Base-by-base conservation (phyloP, 2,113 vertebrate species). In the Dryoscopus gambensis region DNA sequence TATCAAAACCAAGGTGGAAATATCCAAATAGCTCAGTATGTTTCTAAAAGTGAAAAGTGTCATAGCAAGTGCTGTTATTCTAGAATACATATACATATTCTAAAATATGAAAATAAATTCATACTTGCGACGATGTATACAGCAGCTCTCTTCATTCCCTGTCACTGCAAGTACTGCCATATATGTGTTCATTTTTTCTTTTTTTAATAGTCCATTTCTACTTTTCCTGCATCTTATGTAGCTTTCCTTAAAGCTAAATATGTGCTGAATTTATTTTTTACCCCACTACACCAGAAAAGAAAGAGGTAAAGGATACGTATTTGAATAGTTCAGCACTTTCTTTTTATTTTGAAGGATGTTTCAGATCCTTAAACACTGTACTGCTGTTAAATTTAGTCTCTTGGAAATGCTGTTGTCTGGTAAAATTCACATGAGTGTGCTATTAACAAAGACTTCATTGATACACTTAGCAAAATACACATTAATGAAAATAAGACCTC, bases 401-500 rank as follows among this genome's bases (percentile, higher is more conserved):
- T 83, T 92, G 42, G 42, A 96, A 89, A 92, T 95, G 46, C 74
- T 94, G 77, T 27, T 85, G n/a, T 76, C 49, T 87, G 47, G 80
- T 76, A 91, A 94, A 96, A 96, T 79, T 89, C 92, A 93, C 86
- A 87, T 46, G 87, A 87, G 79, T 83, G 89, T 83, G 90, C 57
- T 92, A 65, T 89, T 91, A 93, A 87, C 57, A 84, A 91, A 92
- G 67, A 74, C 76, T 92, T 76, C 93, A 96, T 92, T 91, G 69
- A 94, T 93, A 82, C 47, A 73, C 59, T 95, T 96, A 87, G 50
- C 74, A 95, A 93, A 95, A 94, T 82, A 90, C 55, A 80, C 49
- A 87, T 95, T 94, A 95, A 94, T 95, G 95, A 84, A 95, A 93
- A 84, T 73, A 92, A 89, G 70, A 59, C 78, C 39, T 93, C 50